phyloP scores from a whole-genome alignment of 2,888 invertebrate genomes.

The Trissoscelio sp. region DNA sequence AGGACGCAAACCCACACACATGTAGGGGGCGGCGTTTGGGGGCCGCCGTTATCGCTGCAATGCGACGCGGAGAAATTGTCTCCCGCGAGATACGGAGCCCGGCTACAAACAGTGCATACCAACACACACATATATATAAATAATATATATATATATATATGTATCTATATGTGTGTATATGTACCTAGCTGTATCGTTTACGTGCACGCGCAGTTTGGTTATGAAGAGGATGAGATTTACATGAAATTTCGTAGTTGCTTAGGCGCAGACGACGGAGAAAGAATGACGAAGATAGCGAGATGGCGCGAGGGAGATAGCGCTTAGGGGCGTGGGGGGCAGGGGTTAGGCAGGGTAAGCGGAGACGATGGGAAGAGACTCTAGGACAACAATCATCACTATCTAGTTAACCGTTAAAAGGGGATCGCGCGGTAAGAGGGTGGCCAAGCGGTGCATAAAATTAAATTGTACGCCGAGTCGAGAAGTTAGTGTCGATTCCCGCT shows the following conservation, averaged over 20 bases:
- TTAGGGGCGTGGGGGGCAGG: neutral
- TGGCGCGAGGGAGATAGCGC: slow-evolving; percentile 37
- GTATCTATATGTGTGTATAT: too few relatives aligned
- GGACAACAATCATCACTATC: slow-evolving; percentile 83
- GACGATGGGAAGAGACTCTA: slow-evolving; percentile 73
- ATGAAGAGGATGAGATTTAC: slow-evolving; percentile 72
- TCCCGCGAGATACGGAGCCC: slow-evolving; percentile 73
- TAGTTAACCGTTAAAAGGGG: slow-evolving; percentile 83
- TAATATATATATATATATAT: too few relatives aligned
- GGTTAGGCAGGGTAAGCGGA: slow-evolving; percentile 54
- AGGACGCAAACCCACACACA: slow-evolving; percentile 17
- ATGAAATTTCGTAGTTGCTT: slow-evolving; percentile 74
- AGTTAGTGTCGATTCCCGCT: slow-evolving; percentile 82
- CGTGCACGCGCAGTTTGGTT: slow-evolving; percentile 61
- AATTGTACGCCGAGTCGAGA: slow-evolving; percentile 83
- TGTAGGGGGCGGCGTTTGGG: slow-evolving; percentile 14
- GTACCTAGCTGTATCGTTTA: slow-evolving; percentile 45
- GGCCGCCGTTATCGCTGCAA: slow-evolving; percentile 69
- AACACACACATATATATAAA: too few relatives aligned
- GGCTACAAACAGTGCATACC: slow-evolving; percentile 54
- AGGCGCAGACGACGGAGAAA: slow-evolving; percentile 44
- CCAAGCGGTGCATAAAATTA: slow-evolving; percentile 84
- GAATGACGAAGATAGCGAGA: neutral
- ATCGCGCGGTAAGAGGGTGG: slow-evolving; percentile 83
- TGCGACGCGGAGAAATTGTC: slow-evolving; percentile 69